Conservation (phyloP, 2,888 invertebrate genomes). For the Prosopocoilus inquinatus region DNA sequence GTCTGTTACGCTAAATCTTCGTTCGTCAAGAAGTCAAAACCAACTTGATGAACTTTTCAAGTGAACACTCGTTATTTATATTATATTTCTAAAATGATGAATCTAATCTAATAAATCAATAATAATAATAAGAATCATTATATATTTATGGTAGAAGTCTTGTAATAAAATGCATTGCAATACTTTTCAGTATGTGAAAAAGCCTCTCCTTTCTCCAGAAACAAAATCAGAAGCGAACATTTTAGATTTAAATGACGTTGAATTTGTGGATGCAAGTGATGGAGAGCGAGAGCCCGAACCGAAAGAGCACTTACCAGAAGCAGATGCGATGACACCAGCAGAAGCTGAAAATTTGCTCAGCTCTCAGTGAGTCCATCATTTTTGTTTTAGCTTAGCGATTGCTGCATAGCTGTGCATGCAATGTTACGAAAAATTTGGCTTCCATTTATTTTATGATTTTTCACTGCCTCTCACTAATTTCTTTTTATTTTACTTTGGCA, state of each 20-base stretch:
- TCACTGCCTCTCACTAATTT: constrained; percentile 32
- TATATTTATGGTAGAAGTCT: not conserved
- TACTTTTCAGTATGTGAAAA: constrained; percentile 35
- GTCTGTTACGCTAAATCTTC: no score
- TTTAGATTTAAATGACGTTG: constrained; percentile 57
- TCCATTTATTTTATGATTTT: constrained; percentile 24
- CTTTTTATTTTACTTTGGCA: constrained; percentile 57
- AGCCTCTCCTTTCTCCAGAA: constrained; percentile 34
- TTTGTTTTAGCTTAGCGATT: constrained; percentile 1
- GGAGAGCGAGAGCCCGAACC: constrained; percentile 47
- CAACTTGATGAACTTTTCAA: no score
- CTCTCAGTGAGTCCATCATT: constrained; percentile 63
- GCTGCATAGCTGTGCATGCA: constrained; percentile 12
- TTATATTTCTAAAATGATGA: not conserved
- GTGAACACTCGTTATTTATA: not conserved
- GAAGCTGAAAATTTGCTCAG: constrained; percentile 86
- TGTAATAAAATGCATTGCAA: not conserved
- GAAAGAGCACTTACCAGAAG: constrained; percentile 46
- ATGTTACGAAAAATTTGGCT: constrained; percentile 17
- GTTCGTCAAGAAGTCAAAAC: no score
- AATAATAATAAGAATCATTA: no score
- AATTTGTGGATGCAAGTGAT: constrained; percentile 59
- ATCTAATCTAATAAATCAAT: no score
- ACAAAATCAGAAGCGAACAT: constrained; percentile 55
- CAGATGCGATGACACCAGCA: constrained; percentile 75